phyloP scores from a whole-genome alignment of 2,797 vertebrate species.

The Melanotaenia parkinsoni region DNA sequence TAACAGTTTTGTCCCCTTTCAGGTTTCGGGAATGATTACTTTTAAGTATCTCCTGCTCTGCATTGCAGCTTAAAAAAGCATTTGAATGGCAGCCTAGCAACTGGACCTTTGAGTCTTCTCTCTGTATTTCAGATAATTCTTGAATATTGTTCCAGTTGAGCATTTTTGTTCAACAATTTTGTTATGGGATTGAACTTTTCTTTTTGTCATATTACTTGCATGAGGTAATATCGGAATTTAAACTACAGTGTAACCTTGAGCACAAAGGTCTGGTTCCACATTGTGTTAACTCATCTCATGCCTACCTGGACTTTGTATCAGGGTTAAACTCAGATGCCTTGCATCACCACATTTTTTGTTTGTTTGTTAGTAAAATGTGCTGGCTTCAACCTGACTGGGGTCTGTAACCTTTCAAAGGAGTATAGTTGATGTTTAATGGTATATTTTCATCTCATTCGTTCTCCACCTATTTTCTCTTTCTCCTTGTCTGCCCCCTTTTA shows the following conservation, averaged over 20 bases:
- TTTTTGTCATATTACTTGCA: conserved; percentile 25
- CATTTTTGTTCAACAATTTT: conserved; percentile 35
- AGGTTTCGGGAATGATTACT: conserved; percentile 72
- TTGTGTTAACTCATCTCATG: conserved; percentile 56
- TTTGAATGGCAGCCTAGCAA: conserved; percentile 60
- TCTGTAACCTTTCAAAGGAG: conserved; percentile 79
- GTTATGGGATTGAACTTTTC: conserved; percentile 43
- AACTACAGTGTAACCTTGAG: conserved; percentile 43
- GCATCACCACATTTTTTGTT: conserved; percentile 79
- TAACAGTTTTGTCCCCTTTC: conserved; percentile 74
- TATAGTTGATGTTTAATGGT: conserved; percentile 75
- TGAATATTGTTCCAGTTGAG: conserved; percentile 39
- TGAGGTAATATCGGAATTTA: conserved; percentile 52
- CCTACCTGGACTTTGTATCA: conserved; percentile 49
- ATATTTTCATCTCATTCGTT: conserved; percentile 73
- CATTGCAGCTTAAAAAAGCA: conserved; percentile 67
- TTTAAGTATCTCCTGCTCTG: conserved; percentile 63
- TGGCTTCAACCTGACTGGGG: conserved; percentile 79
- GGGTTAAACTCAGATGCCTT: conserved; percentile 56
- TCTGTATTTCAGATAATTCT: conserved; percentile 53
- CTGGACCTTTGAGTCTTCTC: conserved; percentile 54
- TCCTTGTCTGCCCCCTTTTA: conserved; percentile 75
- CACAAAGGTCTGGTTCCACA: conserved; percentile 54
- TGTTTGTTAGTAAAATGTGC: conserved; percentile 82
- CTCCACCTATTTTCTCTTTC: conserved; percentile 56